Base-by-base conservation (phyloP, 1,140 invertebrate species). In the Halyomorpha halys region DNA sequence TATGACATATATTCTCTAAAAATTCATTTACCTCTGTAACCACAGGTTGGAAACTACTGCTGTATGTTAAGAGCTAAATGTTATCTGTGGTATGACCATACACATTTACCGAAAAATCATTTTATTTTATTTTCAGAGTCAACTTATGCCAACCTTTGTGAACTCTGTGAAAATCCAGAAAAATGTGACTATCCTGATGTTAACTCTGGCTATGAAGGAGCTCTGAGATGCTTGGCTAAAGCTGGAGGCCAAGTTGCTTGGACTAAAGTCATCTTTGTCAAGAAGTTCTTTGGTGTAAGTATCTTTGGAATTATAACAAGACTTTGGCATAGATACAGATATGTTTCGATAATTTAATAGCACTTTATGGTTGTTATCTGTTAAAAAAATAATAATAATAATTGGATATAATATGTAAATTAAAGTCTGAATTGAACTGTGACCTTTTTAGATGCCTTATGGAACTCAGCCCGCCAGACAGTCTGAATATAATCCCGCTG, bases 191-290 rank as follows among this genome's bases (percentile, higher is more conserved):
- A 90, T 65, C 86, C 86, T 6, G 91, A 94, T 71, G 81, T 80
- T 47, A 91, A 80, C 72, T 87, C 86, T 45, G 90, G 90, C 1
- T 91, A 91, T 71, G 84, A 89, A 54, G 91, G 91, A 0, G 87
- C 89, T 5, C 78, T 94, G 19, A 76, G 85, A 16, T 95, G 91
- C 75, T 71, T 95, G 47, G 82, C 84, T 11, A 82, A 87, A 64
- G 85, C 87, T 47, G 81, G 81, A 1, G 91, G 89, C 1, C 81
- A 94, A 64, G 81, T 94, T 1, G 90, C 90, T 3, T 94, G 90
- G 75, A 86, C 89, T 2, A 89, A 90, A 73, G 83, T 91, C 63
- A 85, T 87, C 65, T 89, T 80, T 63, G 85, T 91, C 1, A 80
- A 82, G 65, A 82, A 85, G 70, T 88, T 88, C 76, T 88, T 89